Evolutionary conservation across 2,113 vertebrate genomes (phyloP), one percentile per base, ranked within the genome.

Genomic region (Apodemus speciosus): DNA sequence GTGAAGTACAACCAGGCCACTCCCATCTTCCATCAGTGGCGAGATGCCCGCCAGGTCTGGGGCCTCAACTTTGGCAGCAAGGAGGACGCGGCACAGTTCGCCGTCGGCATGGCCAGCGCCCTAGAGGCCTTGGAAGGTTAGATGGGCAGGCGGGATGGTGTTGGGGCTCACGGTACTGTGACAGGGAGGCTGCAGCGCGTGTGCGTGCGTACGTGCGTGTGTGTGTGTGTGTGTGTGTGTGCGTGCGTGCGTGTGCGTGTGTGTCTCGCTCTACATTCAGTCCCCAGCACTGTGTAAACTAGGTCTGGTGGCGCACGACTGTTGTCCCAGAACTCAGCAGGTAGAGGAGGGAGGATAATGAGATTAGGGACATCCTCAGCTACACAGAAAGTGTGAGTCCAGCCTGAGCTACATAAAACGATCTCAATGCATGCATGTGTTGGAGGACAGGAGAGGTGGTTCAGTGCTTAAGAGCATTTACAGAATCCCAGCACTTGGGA

Each of bases 1-100:
- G 97, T 99, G 94, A 99, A 99, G 96, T 99, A 99, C 92, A 99
- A 99, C 97, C 99, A 99, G 97, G 99, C 99, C 91, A 99, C 99
- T 0, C 98, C 99, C 79, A 99, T 98, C 94, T 99, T 99, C 95
- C 99, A 99, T 95, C 99, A 99, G 97, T 99, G 99, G 99, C 97
- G 99, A 0, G 99, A 99, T 0, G 98, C 99, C 32, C 98, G 99
- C 14, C 99, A 99, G 96, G 99, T 99, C 73, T 99, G 99, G 99
- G 99, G 99, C 27, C 98, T 99, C 93, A 99, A 99, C 98, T 99
- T 99, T 2, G 97, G 99, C 93, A 99, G 98, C 97, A 99, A 99
- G 88, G 99, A 99, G 66, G 99, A 99, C 0, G 99, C 99, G 0
- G 6, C 97, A 0, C 97, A 98, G 62, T 99, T 99, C 16, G 99